Base-by-base conservation (phyloP, 35 echinoderm and acorn worm species). In the Chiridota heheva region DNA sequence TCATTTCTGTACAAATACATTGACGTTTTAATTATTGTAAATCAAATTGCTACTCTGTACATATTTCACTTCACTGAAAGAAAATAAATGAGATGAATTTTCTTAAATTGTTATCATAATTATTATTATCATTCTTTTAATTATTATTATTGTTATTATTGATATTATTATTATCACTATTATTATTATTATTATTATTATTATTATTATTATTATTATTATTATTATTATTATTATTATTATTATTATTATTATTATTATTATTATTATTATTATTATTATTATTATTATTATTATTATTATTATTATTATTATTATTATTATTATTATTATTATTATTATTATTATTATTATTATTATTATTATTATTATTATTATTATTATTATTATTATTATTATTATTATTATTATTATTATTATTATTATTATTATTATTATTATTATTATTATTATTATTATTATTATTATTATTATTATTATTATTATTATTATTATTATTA, bases 151-250 rank as follows among this genome's bases (percentile, higher is more conserved):
- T 53, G n/a, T 53, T 53, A 53, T n/a, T 12, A 53, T n/a, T 53
- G n/a, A 10, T 53, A 53, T n/a, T 12, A 53, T n/a, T 12, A 53
- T 12, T 12, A 53, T n/a, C 10, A 53, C 48, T 12, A 53, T n/a
- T 12, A 53, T n/a, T 53, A 53, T n/a, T 53, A 53, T n/a, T n/a
- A 53, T n/a, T 53, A 53, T n/a, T 53, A 53, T n/a, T 53, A 53
- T n/a, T 53, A 53, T n/a, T 53, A 53, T n/a, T 53, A 12, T n/a
- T 53, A 53, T n/a, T 53, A 53, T n/a, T 53, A 53, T n/a, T 53
- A 53, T n/a, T 53, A 53, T n/a, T 53, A 53, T n/a, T 53, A 53
- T n/a, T 53, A 53, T n/a, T 53, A 53, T n/a, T 53, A 53, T n/a
- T 53, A 53, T n/a, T 53, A 53, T n/a, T 53, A 53, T n/a, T 53